phyloP scores from a whole-genome alignment of 2,888 invertebrate genomes.

The Syritta pipiens region DNA sequence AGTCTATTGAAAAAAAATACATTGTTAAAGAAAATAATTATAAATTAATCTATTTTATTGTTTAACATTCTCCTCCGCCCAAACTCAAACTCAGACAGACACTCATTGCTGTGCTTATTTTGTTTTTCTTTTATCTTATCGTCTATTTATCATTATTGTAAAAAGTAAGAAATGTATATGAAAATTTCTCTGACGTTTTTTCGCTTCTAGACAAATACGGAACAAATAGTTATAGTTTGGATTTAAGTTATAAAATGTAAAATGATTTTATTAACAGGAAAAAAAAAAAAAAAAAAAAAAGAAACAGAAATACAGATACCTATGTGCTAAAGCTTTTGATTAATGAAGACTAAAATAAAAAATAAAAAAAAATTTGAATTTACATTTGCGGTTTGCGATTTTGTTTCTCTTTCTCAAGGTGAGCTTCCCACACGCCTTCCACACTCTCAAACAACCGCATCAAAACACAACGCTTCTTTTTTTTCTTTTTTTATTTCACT shows the following conservation, averaged over 20 bases:
- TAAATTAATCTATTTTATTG: too few relatives aligned
- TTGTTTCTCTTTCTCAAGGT: constrained; percentile 82
- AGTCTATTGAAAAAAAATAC: constrained; percentile 34
- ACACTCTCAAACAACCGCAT: too few relatives aligned
- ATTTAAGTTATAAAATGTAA: constrained; percentile 31
- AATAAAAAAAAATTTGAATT: constrained; percentile 62
- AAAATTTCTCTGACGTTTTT: too few relatives aligned
- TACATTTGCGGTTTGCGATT: constrained; percentile 9
- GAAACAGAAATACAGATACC: constrained; percentile 27
- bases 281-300: too few relatives aligned
- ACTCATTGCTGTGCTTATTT: too few relatives aligned
- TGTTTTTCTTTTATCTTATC: too few relatives aligned
- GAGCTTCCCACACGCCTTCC: constrained; percentile 97
- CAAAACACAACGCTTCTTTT: too few relatives aligned
- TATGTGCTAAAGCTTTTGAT: constrained; percentile 68
- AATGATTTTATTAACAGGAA: constrained; percentile 41
- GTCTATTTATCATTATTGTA: too few relatives aligned
- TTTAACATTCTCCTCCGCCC: too few relatives aligned
- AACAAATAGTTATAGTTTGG: not conserved
- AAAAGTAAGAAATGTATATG: too few relatives aligned
- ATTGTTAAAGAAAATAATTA: constrained; percentile 16
- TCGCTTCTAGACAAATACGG: not conserved
- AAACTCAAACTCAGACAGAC: too few relatives aligned
- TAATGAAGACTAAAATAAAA: constrained; percentile 64
- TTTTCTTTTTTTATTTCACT: too few relatives aligned